These are phyloP conservation scores for Neosilurus hyrtlii DNA, from an alignment of 2,797 vertebrate species.

Conservation along the genomic window DNA sequence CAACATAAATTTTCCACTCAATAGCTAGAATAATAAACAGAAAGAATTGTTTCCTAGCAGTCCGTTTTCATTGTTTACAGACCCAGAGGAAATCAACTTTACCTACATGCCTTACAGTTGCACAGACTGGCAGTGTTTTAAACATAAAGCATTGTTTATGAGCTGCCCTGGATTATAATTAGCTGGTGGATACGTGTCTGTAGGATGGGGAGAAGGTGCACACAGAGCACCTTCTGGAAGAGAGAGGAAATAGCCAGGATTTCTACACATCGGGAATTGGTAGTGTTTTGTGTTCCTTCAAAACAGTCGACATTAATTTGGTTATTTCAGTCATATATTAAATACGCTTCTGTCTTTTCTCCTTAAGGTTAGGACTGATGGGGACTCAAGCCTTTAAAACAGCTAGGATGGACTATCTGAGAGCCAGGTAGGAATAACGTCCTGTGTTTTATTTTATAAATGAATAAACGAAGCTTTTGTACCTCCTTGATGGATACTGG, in stretches of 20 bases:
- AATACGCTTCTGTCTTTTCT: background rate
- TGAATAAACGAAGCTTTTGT: background rate
- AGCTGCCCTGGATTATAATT: background rate
- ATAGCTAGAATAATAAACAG: too few species aligned
- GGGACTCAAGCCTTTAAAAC: background rate
- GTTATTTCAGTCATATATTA: background rate
- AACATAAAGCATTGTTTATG: background rate
- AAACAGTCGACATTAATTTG: background rate
- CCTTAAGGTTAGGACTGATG: background rate
- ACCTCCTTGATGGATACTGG: conserved; percentile 64
- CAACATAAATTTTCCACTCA: too few species aligned
- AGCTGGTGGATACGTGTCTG: background rate
- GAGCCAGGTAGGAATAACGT: background rate
- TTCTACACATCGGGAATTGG: background rate
- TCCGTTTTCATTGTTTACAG: background rate
- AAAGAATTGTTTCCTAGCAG: background rate
- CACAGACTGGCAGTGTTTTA: background rate
- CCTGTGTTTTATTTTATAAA: background rate
- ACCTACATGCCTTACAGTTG: background rate
- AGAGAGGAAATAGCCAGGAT: background rate
- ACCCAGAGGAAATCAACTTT: background rate
- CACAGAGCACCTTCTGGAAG: background rate
- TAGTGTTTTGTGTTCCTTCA: background rate
- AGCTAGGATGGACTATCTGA: background rate
- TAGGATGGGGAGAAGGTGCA: background rate